Conservation (phyloP, 2,888 invertebrate species). For the Athripsodes cinereus region DNA sequence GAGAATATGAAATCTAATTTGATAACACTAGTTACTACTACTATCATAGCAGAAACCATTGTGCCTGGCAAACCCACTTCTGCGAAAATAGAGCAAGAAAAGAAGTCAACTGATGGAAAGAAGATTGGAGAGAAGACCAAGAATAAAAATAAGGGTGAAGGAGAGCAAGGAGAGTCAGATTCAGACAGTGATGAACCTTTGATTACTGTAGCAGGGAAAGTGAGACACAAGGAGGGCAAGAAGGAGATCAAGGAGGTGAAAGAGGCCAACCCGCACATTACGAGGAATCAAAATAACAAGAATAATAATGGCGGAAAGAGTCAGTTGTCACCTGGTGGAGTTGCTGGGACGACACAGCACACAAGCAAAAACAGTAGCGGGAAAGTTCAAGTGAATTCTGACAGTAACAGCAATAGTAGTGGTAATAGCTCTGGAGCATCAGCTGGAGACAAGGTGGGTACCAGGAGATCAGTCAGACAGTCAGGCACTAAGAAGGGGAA, state of each 20-base stretch:
- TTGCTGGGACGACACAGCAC: neutral
- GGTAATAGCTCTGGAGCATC: conserved; percentile 20
- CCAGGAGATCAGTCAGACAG: conserved; percentile 50
- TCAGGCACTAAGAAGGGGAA: conserved; percentile 31
- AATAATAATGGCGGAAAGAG: conserved; percentile 25
- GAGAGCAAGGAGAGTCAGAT: conserved; percentile 54
- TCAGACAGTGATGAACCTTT: conserved; percentile 79
- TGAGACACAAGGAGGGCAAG: conserved; percentile 44
- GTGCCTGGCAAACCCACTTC: conserved; percentile 8
- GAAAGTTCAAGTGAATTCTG: neutral
- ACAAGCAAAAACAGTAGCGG: neutral
- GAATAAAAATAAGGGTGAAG: conserved; percentile 2
- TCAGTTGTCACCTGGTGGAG: conserved; percentile 7
- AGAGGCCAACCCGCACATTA: conserved; percentile 26
- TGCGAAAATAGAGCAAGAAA: conserved; percentile 10
- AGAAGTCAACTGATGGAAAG: conserved; percentile 14
- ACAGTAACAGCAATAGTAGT: neutral
- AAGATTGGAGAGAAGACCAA: conserved; percentile 21
- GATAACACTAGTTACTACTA: conserved; percentile 30
- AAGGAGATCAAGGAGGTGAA: neutral
- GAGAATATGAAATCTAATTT: conserved; percentile 36
- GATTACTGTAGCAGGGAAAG: conserved; percentile 62
- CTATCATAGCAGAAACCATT: conserved; percentile 9
- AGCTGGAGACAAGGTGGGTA: conserved; percentile 46
- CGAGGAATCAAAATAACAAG: conserved; percentile 27